Evolutionary conservation across 2,113 vertebrate species (phyloP).

Genomic region (Eurypyga helias): DNA sequence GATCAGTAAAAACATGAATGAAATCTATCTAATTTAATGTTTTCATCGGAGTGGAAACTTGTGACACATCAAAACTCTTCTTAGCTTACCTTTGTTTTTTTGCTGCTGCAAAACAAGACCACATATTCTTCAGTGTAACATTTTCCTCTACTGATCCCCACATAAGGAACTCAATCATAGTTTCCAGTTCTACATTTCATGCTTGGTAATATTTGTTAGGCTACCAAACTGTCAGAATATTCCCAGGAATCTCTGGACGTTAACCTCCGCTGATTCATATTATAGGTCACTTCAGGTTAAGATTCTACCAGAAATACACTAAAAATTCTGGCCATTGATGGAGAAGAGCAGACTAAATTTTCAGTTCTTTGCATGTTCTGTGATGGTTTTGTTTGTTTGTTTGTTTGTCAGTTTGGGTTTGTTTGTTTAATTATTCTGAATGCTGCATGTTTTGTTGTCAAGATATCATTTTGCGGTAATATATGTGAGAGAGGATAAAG

Average conservation of each 20-base stretch:
- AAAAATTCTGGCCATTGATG: background rate
- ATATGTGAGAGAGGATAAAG: background rate
- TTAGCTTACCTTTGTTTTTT: background rate
- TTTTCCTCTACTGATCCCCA: background rate
- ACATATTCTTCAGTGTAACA: background rate
- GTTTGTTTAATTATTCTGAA: background rate
- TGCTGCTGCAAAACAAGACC: background rate
- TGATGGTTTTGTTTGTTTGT: background rate
- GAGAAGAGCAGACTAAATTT: background rate
- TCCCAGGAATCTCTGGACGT: background rate
- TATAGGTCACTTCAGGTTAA: background rate
- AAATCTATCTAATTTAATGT: constrained; percentile 18
- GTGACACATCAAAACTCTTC: background rate
- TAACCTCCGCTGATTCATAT: background rate
- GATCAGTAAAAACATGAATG: background rate
- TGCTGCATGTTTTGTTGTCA: background rate
- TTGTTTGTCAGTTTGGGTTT: accelerated
- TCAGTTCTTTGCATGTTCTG: background rate
- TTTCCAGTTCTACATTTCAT: background rate
- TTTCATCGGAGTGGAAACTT: constrained; percentile 6
- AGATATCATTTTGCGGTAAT: background rate
- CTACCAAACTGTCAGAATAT: background rate
- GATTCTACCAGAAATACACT: background rate
- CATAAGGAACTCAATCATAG: background rate
- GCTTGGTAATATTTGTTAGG: background rate